Evolutionary conservation across 2,888 invertebrate genomes (phyloP).

Genomic region (Xylota sylvarum): DNA sequence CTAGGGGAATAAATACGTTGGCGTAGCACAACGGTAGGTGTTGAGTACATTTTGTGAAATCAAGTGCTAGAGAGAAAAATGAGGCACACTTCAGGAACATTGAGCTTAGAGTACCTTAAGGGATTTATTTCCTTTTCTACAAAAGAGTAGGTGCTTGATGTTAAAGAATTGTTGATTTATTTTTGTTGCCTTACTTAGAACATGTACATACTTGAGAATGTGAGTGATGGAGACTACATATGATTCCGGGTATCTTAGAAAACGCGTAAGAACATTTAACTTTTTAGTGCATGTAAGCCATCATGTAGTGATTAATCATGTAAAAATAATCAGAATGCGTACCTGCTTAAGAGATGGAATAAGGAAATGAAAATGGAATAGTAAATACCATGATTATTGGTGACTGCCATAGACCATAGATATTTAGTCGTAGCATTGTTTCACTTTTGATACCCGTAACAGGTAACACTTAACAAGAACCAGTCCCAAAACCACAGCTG

Average conservation of each 20-base stretch:
- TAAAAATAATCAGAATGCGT: neutral
- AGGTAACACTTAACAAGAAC: no score
- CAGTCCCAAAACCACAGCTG: no score
- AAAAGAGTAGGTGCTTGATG: neutral
- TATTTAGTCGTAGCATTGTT: no score
- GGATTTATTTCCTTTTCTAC: conserved; percentile 7
- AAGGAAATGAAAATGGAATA: no score
- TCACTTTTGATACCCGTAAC: no score
- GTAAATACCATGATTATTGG: no score
- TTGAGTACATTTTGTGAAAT: conserved; percentile 3
- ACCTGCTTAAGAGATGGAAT: no score
- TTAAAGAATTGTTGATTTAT: neutral
- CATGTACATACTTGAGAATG: neutral
- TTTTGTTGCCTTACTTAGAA: neutral
- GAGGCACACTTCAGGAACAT: conserved; percentile 7
- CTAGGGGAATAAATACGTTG: neutral
- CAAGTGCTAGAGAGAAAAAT: conserved; percentile 11
- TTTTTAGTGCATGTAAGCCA: neutral
- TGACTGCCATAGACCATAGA: no score
- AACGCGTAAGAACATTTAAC: neutral
- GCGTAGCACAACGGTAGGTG: neutral
- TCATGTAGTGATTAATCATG: neutral
- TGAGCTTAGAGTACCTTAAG: conserved; percentile 9
- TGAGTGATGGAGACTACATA: neutral
- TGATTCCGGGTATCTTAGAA: neutral